Evolutionary conservation across 2,113 vertebrate genomes (phyloP).

Genomic region (Pterocles gutturalis): DNA sequence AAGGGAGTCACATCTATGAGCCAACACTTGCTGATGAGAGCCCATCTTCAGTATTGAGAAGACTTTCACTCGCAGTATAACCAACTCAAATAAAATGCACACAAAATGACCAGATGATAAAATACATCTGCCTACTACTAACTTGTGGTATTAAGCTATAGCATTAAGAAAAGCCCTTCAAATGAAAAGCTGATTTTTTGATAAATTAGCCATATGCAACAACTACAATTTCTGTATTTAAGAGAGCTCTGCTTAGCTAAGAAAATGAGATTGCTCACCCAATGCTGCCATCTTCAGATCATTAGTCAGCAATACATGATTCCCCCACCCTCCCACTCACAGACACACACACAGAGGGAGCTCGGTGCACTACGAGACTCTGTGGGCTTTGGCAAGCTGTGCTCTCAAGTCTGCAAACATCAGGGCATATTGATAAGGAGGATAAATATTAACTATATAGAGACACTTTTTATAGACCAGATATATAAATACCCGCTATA

Average conservation of each 20-base stretch:
- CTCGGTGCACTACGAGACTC: rapidly evolving
- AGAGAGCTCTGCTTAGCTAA: neutral
- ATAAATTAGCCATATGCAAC: neutral
- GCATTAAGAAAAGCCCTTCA: constrained; percentile 57
- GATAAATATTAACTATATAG: neutral
- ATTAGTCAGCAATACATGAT: neutral
- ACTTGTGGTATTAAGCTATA: constrained; percentile 3
- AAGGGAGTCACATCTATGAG: neutral
- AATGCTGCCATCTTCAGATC: constrained; percentile 84
- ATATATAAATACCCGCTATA: neutral
- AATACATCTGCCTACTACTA: constrained; percentile 13
- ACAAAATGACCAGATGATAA: constrained; percentile 39
- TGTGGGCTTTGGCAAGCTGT: neutral
- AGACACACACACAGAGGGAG: neutral
- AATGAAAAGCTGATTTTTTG: constrained; percentile 39
- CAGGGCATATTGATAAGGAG: neutral
- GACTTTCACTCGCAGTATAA: neutral
- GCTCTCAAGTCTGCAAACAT: neutral
- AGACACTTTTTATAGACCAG: neutral
- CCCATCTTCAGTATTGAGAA: neutral
- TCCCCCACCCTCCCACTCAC: neutral
- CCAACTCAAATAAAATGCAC: constrained; percentile 13
- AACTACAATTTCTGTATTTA: neutral
- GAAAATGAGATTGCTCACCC: constrained; percentile 62
- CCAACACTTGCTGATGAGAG: neutral